phyloP scores from a whole-genome alignment of 2,113 vertebrate genomes.

The Penelope pileata region DNA sequence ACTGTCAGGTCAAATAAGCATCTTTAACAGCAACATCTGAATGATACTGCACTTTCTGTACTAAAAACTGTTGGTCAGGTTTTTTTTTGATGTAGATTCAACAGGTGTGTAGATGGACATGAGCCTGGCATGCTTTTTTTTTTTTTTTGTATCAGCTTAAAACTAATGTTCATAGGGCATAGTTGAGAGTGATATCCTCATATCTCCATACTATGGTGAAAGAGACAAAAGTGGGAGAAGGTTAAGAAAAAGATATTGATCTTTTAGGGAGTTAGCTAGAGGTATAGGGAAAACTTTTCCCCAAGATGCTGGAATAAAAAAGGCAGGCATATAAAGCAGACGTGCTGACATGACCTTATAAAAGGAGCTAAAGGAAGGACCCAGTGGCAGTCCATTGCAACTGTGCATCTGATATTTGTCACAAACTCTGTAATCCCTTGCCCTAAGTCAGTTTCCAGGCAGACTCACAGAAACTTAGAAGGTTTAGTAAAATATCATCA shows the following conservation, averaged over 20 bases:
- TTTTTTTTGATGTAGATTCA: not conserved
- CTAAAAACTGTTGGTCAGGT: not conserved
- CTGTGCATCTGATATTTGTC: not conserved
- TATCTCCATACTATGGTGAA: not conserved
- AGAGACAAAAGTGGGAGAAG: rapidly evolving
- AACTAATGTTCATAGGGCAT: not conserved
- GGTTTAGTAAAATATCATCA: not conserved
- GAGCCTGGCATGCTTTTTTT: not conserved
- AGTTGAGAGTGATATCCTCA: not conserved
- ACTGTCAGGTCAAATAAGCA: not conserved
- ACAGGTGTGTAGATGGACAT: not conserved
- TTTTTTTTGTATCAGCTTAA: not conserved
- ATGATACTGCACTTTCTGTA: not conserved
- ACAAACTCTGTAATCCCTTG: not conserved
- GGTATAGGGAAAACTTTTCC: not conserved
- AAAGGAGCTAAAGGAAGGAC: not conserved
- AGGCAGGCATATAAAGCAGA: not conserved
- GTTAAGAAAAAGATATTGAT: not conserved
- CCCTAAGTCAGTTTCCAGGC: slow-evolving; percentile 3
- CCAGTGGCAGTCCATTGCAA: not conserved
- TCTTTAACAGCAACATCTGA: not conserved
- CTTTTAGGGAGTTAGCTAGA: not conserved
- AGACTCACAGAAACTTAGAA: slow-evolving; percentile 1
- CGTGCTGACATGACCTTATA: not conserved
- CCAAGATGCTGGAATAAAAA: not conserved